phyloP scores from a whole-genome alignment of 2,888 invertebrate species.

The Drosophila siamana region DNA sequence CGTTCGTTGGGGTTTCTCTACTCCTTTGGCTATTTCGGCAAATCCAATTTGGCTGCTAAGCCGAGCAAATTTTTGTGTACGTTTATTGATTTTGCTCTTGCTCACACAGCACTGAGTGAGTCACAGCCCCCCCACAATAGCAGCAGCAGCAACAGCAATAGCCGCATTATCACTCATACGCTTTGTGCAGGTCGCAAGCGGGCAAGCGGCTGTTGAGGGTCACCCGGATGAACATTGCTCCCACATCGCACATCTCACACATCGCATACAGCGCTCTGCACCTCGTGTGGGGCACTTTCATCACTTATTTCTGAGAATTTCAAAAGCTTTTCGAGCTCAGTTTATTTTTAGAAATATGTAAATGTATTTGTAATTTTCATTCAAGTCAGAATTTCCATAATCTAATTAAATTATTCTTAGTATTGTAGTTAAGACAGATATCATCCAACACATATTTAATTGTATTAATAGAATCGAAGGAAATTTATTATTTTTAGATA shows the following conservation, averaged over 20 bases:
- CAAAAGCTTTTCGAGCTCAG: slow-evolving; percentile 33
- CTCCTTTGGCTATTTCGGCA: slow-evolving; percentile 53
- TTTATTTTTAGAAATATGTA: too few species aligned
- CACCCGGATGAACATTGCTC: slow-evolving; percentile 12
- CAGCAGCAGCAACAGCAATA: slow-evolving; percentile 10
- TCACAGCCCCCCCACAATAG: slow-evolving; percentile 7
- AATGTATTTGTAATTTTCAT: too few species aligned
- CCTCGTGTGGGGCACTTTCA: slow-evolving; percentile 1
- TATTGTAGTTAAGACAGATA: too few species aligned
- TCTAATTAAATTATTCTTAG: too few species aligned
- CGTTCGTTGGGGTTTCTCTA: slow-evolving; percentile 1
- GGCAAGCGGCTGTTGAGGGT: slow-evolving; percentile 9
- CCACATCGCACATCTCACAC: neutral
- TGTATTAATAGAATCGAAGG: too few species aligned
- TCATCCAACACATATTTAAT: too few species aligned
- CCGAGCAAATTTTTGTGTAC: slow-evolving; percentile 64
- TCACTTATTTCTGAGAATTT: slow-evolving; percentile 21
- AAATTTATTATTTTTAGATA: too few species aligned
- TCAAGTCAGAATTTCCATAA: too few species aligned
- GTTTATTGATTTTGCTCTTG: slow-evolving; percentile 76
- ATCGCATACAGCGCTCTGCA: neutral
- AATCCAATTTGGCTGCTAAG: slow-evolving; percentile 82
- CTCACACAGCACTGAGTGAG: slow-evolving; percentile 4
- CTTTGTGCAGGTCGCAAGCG: neutral
- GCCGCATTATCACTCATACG: slow-evolving; percentile 28